Percentiles rank a stretch among this genome's conserved stretches.
Evolutionary conservation across 2,113 vertebrate genomes (phyloP).

Genomic region (Labeo rohita): DNA sequence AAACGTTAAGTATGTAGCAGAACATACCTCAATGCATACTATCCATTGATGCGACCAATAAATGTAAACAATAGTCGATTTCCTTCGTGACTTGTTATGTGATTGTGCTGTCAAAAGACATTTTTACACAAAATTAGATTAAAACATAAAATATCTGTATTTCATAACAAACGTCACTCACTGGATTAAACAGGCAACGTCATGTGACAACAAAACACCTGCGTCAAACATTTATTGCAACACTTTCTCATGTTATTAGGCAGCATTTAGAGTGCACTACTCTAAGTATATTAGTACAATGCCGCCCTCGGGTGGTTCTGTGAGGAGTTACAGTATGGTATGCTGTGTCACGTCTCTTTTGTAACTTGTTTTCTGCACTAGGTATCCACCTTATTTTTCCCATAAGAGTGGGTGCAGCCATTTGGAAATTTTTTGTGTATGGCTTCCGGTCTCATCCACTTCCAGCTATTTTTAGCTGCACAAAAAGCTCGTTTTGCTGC

Average conservation of each 20-base stretch:
- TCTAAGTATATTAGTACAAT: background rate
- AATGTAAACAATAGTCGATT: background rate
- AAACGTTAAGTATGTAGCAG: background rate
- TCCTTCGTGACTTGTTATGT: background rate
- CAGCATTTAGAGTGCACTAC: background rate
- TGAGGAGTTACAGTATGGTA: background rate
- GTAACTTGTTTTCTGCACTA: background rate
- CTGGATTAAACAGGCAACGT: background rate
- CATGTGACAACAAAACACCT: background rate
- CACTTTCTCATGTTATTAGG: background rate
- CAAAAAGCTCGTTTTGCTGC: no score
- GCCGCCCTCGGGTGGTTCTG: conserved; percentile 30
- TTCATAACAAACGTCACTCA: background rate
- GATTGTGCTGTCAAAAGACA: background rate
- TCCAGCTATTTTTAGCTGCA: no score
- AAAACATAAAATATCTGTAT: background rate
- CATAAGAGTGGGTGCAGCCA: no score
- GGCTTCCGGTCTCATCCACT: no score
- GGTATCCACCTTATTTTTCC: background rate
- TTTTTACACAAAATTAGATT: background rate
- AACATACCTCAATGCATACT: background rate
- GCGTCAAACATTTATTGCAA: background rate
- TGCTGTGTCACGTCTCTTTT: background rate
- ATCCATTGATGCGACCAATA: background rate
- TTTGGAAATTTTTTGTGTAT: no score